These are phyloP conservation scores for Mugil cephalus DNA, from an alignment of 2,113 vertebrate genomes.

Conservation along the genomic window DNA sequence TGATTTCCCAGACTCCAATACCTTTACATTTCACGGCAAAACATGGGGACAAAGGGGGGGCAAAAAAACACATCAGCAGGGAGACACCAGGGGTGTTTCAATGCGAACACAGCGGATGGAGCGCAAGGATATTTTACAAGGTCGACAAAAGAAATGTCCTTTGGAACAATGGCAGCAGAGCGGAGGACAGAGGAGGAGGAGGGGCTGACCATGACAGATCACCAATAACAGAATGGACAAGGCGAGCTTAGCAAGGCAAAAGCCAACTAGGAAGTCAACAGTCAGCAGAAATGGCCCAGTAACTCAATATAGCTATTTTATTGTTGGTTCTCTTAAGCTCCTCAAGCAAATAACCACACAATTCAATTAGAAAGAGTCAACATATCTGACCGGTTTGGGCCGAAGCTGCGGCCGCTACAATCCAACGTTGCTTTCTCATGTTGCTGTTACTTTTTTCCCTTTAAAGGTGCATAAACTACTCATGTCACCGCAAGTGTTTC, in stretches of 20 bases:
- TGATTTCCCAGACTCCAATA: conserved; percentile 69
- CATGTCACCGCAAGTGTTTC: conserved; percentile 19
- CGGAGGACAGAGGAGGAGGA: conserved; percentile 74
- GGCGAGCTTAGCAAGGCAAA: conserved; percentile 87
- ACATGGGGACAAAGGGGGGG: conserved; percentile 66
- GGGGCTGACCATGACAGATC: conserved; percentile 90
- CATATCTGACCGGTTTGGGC: conserved; percentile 69
- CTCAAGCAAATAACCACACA: conserved; percentile 83
- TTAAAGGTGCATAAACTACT: conserved; percentile 33
- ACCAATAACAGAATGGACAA: conserved; percentile 86
- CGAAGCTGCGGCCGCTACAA: conserved; percentile 10
- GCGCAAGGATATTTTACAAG: conserved; percentile 85
- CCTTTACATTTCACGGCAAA: conserved; percentile 68
- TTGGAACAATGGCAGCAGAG: conserved; percentile 79
- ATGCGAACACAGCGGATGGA: conserved; percentile 77
- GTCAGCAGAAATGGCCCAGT: conserved; percentile 85
- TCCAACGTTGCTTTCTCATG: conserved; percentile 32
- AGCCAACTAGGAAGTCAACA: conserved; percentile 77
- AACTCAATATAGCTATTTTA: conserved; percentile 81
- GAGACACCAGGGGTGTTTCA: conserved; percentile 67
- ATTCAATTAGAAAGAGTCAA: conserved; percentile 81
- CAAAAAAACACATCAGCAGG: conserved; percentile 76
- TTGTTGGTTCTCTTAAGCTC: conserved; percentile 79
- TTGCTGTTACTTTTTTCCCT: conserved; percentile 13
- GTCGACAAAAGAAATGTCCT: conserved; percentile 87